phyloP scores from a whole-genome alignment of 2,797 vertebrate species.

The Platyrinchus mystaceus region DNA sequence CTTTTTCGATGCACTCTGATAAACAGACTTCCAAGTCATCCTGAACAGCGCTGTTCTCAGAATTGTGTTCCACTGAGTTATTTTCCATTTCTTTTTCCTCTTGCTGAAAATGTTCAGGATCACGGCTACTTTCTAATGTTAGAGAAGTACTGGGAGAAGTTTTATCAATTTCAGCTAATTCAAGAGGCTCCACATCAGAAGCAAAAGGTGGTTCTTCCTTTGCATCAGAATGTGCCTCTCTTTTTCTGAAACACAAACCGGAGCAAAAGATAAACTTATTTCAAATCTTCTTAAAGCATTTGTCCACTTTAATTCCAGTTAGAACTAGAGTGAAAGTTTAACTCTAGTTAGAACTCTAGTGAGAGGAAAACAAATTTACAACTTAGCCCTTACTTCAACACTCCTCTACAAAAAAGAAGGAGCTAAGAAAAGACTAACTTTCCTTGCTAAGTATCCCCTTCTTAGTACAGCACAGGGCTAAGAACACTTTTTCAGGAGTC shows the following conservation, averaged over 20 bases:
- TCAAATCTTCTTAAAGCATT: not conserved
- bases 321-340: not conserved
- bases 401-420: not conserved
- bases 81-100: constrained; percentile 29
- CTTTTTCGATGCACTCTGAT: constrained; percentile 34
- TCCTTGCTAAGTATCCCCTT: not conserved
- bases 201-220: constrained; percentile 42
- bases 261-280: not conserved
- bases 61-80: not conserved
- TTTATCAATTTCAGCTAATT: constrained; percentile 51
- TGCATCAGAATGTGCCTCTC: constrained; percentile 16
- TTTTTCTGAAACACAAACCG: constrained; percentile 65
- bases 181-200: constrained; percentile 11
- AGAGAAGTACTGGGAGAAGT: not conserved
- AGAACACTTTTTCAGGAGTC: not conserved
- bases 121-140: constrained; percentile 4
- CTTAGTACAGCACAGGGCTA: not conserved
- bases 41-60: not conserved
- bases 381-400: not conserved
- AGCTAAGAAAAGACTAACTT: not conserved
- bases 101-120: constrained; percentile 26
- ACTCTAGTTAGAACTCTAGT: not conserved
- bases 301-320: not conserved
- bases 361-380: not conserved
- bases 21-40: not conserved